These are phyloP conservation scores for Rugalucina vietnamica DNA, from an alignment of 2,888 invertebrate genomes.

Conservation along the genomic window DNA sequence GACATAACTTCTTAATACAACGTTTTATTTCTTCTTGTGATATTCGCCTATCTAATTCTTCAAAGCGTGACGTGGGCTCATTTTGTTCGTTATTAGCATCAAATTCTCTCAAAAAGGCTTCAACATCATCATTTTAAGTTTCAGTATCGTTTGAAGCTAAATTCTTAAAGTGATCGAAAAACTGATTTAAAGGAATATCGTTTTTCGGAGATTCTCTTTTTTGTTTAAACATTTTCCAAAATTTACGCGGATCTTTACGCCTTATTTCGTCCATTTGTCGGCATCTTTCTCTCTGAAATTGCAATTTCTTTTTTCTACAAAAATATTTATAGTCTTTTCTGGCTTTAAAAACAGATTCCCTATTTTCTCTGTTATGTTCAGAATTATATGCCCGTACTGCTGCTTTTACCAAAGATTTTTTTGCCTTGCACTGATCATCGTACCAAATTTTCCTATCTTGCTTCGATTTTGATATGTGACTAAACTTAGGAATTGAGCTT, in stretches of 20 bases:
- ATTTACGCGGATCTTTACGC: conserved; percentile 23
- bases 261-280: conserved; percentile 12
- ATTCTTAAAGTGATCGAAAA: background rate
- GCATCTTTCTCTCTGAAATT: background rate
- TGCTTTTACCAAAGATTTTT: background rate
- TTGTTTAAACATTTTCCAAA: background rate
- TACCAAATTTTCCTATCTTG: conserved; percentile 11
- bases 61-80: background rate
- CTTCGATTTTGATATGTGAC: background rate
- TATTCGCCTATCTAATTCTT: background rate
- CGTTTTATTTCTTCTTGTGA: background rate
- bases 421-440: conserved; percentile 13
- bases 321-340: conserved; percentile 20
- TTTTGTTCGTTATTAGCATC: background rate
- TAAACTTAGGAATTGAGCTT: background rate
- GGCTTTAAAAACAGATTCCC: background rate
- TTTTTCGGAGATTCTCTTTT: background rate
- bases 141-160: background rate
- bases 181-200: background rate
- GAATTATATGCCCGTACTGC: background rate
- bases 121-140: background rate
- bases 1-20: background rate
- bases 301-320: background rate
- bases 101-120: background rate
- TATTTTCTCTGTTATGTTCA: background rate